Base-by-base conservation (phyloP, 92 coral and sea anemone species). In the Desmophyllum pertusum region DNA sequence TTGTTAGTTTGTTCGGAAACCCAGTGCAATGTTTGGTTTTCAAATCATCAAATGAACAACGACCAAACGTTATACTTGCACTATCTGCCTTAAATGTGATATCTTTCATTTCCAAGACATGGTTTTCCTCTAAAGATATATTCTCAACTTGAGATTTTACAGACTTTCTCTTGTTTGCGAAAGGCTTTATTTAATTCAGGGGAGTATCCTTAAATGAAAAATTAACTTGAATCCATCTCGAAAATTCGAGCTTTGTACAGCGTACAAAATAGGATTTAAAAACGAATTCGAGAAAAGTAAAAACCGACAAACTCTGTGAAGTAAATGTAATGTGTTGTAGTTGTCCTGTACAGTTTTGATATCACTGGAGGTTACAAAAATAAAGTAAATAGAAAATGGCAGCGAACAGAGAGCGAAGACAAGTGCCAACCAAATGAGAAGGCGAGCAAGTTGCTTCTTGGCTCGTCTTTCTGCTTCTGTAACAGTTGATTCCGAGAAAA, bases 191-290 rank as follows among this genome's bases (percentile, higher is more conserved):
- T n/a, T n/a, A n/a, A n/a, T n/a, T 14, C 70, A 65, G 70, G n/a
- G 6, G 42, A 65, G 70, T 15, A 35, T 31, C 52, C 9, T 15
- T 73, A 42, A 42, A 73, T 19, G 11, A 73, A 76, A 76, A 76
- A 76, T 76, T 51, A 23, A 33, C 25, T 55, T 85, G 63, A 85
- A 85, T 19, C 78, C 73, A 10, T 69, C 55, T 70, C 89, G 66
- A 78, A 83, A 88, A 36, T 88, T 88, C 10, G 88, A 76, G 57
- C 91, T 88, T 68, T 88, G 91, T 70, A 75, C 43, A 21, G 88
- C 91, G 39, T 88, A 88, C 33, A 83, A 78, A n/a, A 88, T 64
- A 2, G 91, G 91, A 72, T 88, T 88, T 5, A 78, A 71, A 18
- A 73, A 88, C 41, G 87, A 82, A 38, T 88, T 88, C 21, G 75